A percentile compares a stretch with the other conserved stretches of the same genome.
These are phyloP conservation scores for Platysternon megacephalum DNA, from an alignment of 2,113 vertebrate species.

Conservation along the genomic window DNA sequence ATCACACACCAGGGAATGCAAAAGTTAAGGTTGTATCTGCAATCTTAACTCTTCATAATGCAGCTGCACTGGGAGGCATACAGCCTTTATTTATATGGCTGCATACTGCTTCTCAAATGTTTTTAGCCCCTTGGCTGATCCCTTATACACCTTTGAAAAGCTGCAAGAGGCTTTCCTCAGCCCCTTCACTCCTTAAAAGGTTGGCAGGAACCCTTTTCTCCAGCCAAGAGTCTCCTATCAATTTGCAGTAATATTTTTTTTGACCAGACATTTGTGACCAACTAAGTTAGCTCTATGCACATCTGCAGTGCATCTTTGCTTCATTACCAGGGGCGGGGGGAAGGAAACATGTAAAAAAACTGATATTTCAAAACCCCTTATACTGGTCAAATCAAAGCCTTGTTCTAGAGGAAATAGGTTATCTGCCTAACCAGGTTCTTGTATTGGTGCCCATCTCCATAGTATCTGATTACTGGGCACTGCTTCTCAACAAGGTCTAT, in stretches of 20 bases:
- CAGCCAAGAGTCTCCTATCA: background rate
- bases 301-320: background rate
- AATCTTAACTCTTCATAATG: background rate
- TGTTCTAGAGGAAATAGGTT: background rate
- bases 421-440: background rate
- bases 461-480: background rate
- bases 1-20: background rate
- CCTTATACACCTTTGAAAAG: background rate
- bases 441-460: background rate
- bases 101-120: background rate
- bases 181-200: background rate
- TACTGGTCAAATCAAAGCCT: background rate
- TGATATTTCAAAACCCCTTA: background rate
- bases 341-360: background rate
- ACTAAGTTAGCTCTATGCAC: background rate
- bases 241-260: background rate
- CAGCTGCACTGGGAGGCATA: background rate
- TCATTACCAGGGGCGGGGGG: background rate
- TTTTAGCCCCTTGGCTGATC: background rate
- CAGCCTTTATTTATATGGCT: background rate
- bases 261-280: background rate
- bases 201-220: background rate
- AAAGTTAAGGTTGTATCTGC: background rate
- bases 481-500: background rate
- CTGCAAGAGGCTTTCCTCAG: background rate